Base-by-base conservation (phyloP, 2,888 invertebrate genomes). In the Nebria salina region DNA sequence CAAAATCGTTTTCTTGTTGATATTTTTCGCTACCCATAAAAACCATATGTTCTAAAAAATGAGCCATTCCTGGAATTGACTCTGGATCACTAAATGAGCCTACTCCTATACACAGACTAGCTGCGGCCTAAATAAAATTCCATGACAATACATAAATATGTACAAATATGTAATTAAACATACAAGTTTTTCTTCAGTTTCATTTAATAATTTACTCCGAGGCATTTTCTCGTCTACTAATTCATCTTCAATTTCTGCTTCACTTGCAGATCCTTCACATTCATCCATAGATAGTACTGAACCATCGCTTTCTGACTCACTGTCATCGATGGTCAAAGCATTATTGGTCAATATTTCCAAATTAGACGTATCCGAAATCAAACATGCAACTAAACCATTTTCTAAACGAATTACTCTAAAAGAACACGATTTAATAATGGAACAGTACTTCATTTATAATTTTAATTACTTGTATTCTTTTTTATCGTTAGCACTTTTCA, bases 21-120 rank as follows among this genome's bases (percentile, higher is more conserved):
- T 94, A 97, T 87, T 96, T 97, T 86, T 94, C 92, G 84, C 96
- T 97, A 54, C 97, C 98, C 97, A 97, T 97, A 86, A 97, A 98
- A 26, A 98, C 94, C 97, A 98, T 96, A 87, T 96, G 96, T 86
- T 96, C 96, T 2, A 96, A 90, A 87, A 96, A 96, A 88, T 96
- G 96, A 0, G 96, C 95, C 87, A 96, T 88, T 0, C 96, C 96
- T 84, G 94, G 95, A 79, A 96, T 93, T 85, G 91, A 91, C 7
- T 90, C 88, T 0, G 96, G 96, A 88, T 96, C 96, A 85, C 94
- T 94, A 89, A 95, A 96, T 85, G 92, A 92, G 72, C 96, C 96
- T 25, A 94, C 95, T 26, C 94, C 93, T 11, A 96, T 93, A 84
- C 93, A 92, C 0, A 96, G 88, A 7, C 94, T 93, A 85, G 95